Conservation (phyloP, 1,140 invertebrate species). For the Pachypsylla venusta region DNA sequence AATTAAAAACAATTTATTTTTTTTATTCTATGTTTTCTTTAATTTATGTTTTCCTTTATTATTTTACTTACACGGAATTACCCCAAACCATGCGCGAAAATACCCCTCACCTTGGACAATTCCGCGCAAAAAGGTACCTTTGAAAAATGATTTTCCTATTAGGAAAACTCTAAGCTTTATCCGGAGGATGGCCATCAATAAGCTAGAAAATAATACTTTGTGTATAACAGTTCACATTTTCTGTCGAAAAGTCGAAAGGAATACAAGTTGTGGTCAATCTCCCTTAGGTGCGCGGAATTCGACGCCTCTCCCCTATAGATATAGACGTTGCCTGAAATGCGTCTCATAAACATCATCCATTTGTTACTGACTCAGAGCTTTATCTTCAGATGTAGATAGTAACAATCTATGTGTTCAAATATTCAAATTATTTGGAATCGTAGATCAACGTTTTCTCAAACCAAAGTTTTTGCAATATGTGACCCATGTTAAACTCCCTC, state of each 20-base stretch:
- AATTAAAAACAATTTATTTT: background rate
- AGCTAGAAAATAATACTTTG: background rate
- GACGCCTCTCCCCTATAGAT: constrained; percentile 7
- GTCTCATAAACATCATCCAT: no score
- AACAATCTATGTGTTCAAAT: no score
- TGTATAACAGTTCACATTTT: background rate
- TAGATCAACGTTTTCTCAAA: no score
- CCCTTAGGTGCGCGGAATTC: constrained; percentile 7
- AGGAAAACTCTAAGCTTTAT: background rate
- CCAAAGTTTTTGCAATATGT: no score
- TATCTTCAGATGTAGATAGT: no score
- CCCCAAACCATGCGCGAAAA: constrained; percentile 6
- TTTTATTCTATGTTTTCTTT: no score
- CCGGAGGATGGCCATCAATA: background rate
- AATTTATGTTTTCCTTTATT: constrained; percentile 3
- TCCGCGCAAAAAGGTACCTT: constrained; percentile 6
- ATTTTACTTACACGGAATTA: constrained; percentile 7
- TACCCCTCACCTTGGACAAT: constrained; percentile 8
- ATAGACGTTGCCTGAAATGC: no score
- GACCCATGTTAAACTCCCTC: no score
- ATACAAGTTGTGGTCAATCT: background rate
- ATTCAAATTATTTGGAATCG: no score
- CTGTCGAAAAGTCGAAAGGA: background rate
- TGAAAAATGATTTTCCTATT: background rate
- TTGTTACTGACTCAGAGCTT: no score